Conservation (phyloP, 2,888 invertebrate genomes). For the Amorpha juglandis region DNA sequence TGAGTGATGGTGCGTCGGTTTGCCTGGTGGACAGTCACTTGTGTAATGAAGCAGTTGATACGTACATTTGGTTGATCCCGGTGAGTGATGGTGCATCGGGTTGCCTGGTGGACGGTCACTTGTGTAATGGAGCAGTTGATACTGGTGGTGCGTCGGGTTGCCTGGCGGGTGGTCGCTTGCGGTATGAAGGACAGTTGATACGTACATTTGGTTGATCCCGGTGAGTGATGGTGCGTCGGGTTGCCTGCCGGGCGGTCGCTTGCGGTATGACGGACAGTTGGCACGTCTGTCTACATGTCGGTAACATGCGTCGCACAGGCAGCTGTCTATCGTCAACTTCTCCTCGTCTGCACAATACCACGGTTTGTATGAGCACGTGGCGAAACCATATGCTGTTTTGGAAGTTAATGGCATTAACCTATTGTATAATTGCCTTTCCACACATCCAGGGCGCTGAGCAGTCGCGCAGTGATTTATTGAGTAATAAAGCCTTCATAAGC, state of each 20-base stretch:
- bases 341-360: conserved; percentile 85
- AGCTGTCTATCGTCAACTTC: conserved; percentile 92
- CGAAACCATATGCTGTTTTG: no score
- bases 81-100: conserved; percentile 38
- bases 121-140: conserved; percentile 89
- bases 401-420: no score
- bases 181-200: not conserved
- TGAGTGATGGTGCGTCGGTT: conserved; percentile 38
- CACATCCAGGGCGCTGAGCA: no score
- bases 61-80: conserved; percentile 60
- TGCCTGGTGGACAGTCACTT: conserved; percentile 76
- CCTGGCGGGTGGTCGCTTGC: no score
- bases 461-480: no score
- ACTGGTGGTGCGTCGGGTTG: conserved; percentile 56
- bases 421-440: no score
- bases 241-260: conserved; percentile 73
- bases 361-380: not conserved
- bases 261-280: conserved; percentile 88
- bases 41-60: conserved; percentile 88
- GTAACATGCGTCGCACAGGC: conserved; percentile 94
- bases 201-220: conserved; percentile 24
- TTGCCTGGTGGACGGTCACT: conserved; percentile 73
- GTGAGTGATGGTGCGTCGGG: conserved; percentile 38
- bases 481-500: no score
- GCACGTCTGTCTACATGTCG: conserved; percentile 93